phyloP scores from a whole-genome alignment of 2,888 invertebrate genomes.

The Apocheima hispidaria region DNA sequence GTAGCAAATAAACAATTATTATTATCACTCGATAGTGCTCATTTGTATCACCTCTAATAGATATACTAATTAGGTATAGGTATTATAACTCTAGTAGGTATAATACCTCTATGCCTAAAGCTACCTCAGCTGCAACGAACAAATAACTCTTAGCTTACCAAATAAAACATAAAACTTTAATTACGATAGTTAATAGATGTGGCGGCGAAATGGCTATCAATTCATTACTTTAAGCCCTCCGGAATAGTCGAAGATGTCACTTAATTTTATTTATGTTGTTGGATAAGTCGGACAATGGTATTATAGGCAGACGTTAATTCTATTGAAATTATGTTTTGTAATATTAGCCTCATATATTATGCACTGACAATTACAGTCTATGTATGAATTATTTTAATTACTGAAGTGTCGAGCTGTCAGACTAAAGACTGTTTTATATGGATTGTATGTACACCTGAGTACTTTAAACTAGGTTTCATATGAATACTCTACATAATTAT shows the following conservation, averaged over 20 bases:
- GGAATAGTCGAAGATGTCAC: constrained; percentile 50
- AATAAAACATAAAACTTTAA: constrained; percentile 13
- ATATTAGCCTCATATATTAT: constrained; percentile 25
- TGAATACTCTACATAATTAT: not conserved
- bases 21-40: too few relatives aligned
- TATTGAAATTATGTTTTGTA: constrained; percentile 33
- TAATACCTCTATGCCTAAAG: too few relatives aligned
- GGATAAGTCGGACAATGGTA: constrained; percentile 54
- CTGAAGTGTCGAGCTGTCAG: constrained; percentile 1
- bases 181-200: constrained; percentile 24
- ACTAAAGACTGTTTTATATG: not conserved
- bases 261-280: constrained; percentile 54
- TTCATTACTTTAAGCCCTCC: constrained; percentile 51
- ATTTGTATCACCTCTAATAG: too few relatives aligned
- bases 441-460: not conserved
- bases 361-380: constrained; percentile 13
- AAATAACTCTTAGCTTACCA: constrained; percentile 18
- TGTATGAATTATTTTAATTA: constrained; percentile 18
- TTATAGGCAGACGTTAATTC: constrained; percentile 44
- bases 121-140: not conserved
- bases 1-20: too few relatives aligned
- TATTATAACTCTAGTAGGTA: too few relatives aligned
- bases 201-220: constrained; percentile 39
- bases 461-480: not conserved
- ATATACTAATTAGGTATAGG: too few relatives aligned